Conservation (phyloP, 2,797 vertebrate genomes). For the Clarias platycephalus region DNA sequence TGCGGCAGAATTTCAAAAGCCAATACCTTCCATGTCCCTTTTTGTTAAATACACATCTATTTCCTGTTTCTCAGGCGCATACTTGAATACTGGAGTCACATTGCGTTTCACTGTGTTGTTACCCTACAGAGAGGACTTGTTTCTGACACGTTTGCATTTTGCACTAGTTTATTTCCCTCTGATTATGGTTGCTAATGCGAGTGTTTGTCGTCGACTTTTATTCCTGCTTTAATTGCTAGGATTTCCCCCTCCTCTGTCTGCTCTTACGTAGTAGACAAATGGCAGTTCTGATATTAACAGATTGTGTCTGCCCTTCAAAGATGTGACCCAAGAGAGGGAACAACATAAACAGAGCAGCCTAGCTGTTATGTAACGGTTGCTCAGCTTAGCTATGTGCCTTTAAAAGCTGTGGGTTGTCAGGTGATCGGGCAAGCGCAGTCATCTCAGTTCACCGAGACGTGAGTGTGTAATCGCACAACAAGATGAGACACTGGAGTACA, state of each 20-base stretch:
- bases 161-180: neutral
- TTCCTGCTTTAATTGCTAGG: neutral
- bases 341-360: constrained; percentile 51
- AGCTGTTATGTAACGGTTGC: constrained; percentile 66
- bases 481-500: constrained; percentile 46
- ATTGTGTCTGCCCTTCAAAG: constrained; percentile 26
- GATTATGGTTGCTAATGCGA: neutral
- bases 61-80: neutral
- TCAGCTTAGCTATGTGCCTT: constrained; percentile 73
- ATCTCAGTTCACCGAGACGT: constrained; percentile 63
- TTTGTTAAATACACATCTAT: neutral
- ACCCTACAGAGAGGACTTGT: neutral
- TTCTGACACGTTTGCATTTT: neutral
- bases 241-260: neutral
- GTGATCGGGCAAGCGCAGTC: constrained; percentile 73
- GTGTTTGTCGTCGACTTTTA: neutral
- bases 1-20: constrained; percentile 8
- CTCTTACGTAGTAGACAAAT: neutral
- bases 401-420: constrained; percentile 79
- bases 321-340: constrained; percentile 37
- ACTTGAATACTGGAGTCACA: neutral
- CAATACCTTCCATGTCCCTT: neutral
- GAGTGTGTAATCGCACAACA: constrained; percentile 41
- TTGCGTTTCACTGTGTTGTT: neutral
- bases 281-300: neutral